Percentiles rank a stretch among this genome's conserved stretches.
These are phyloP conservation scores for Drosophila melanica DNA, from an alignment of 1,140 invertebrate genomes.

Conservation along the genomic window DNA sequence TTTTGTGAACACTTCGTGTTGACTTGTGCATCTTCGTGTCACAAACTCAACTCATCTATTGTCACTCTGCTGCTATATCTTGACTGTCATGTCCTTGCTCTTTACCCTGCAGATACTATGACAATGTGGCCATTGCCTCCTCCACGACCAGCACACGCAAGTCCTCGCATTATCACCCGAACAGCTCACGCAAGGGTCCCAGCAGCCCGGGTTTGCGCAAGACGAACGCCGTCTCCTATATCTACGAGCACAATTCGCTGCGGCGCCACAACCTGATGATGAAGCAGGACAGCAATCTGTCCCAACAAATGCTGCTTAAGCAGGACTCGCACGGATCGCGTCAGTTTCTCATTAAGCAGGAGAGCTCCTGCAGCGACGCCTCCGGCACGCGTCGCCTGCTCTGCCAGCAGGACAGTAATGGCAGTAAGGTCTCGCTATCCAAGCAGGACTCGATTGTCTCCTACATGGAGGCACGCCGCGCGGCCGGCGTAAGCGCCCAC, in stretches of 20 bases:
- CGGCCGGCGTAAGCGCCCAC: slow-evolving; percentile 39
- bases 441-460: slow-evolving; percentile 83
- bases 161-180: slow-evolving; percentile 92
- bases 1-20: no score
- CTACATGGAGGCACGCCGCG: slow-evolving; percentile 76
- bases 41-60: not conserved
- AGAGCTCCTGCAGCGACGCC: slow-evolving; percentile 79
- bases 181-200: slow-evolving; percentile 87
- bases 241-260: slow-evolving; percentile 85
- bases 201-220: slow-evolving; percentile 87
- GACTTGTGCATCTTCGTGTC: no score
- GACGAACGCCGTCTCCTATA: slow-evolving; percentile 89
- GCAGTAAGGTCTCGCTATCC: slow-evolving; percentile 75
- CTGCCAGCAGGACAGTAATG: slow-evolving; percentile 83
- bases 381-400: slow-evolving; percentile 72
- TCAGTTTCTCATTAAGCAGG: slow-evolving; percentile 82
- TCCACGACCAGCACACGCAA: slow-evolving; percentile 92
- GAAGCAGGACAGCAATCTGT: slow-evolving; percentile 83
- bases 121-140: slow-evolving; percentile 92
- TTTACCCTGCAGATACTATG: slow-evolving; percentile 85
- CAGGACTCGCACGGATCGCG: slow-evolving; percentile 83
- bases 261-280: slow-evolving; percentile 78
- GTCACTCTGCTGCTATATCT: not conserved
- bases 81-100: not conserved
- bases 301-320: slow-evolving; percentile 82